Conservation (phyloP, 2,888 invertebrate species). For the Tortricodes alternella region DNA sequence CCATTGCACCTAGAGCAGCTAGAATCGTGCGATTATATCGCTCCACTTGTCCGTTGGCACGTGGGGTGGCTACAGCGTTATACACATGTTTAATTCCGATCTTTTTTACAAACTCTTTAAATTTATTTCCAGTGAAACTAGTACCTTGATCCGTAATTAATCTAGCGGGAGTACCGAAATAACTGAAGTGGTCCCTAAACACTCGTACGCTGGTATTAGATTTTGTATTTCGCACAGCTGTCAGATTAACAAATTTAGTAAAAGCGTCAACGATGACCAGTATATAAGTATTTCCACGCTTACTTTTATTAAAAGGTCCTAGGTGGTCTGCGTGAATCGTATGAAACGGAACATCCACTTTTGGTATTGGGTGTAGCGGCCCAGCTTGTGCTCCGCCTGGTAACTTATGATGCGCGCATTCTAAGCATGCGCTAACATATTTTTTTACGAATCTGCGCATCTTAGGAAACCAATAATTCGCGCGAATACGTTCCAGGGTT, state of each 20-base stretch:
- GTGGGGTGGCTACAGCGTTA: conserved; percentile 31
- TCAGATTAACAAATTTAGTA: conserved; percentile 34
- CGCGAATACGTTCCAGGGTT: conserved; percentile 32
- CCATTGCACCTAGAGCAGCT: conserved; percentile 22
- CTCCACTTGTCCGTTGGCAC: no score
- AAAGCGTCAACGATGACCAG: conserved; percentile 35
- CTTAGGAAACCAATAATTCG: conserved; percentile 34
- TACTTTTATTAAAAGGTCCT: conserved; percentile 26
- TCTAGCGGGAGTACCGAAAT: conserved; percentile 32
- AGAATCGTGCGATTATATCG: no score
- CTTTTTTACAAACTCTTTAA: conserved; percentile 22
- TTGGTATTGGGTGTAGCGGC: neutral
- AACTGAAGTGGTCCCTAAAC: conserved; percentile 28
- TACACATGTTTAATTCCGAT: conserved; percentile 31
- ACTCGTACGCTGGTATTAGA: conserved; percentile 23
- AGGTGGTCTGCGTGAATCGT: no score
- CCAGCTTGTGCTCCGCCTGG: neutral
- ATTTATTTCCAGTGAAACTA: conserved; percentile 31
- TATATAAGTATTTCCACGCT: conserved; percentile 30
- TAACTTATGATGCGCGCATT: conserved; percentile 1
- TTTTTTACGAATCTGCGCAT: conserved; percentile 19
- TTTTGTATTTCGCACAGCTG: conserved; percentile 34
- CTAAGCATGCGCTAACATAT: neutral
- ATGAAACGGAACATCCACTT: neutral
- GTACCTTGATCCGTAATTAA: conserved; percentile 33